A percentile compares a stretch with the other conserved stretches of the same genome.
These are phyloP conservation scores for Paraescarpia echinospica DNA, from an alignment of 1,140 invertebrate genomes.

Conservation along the genomic window DNA sequence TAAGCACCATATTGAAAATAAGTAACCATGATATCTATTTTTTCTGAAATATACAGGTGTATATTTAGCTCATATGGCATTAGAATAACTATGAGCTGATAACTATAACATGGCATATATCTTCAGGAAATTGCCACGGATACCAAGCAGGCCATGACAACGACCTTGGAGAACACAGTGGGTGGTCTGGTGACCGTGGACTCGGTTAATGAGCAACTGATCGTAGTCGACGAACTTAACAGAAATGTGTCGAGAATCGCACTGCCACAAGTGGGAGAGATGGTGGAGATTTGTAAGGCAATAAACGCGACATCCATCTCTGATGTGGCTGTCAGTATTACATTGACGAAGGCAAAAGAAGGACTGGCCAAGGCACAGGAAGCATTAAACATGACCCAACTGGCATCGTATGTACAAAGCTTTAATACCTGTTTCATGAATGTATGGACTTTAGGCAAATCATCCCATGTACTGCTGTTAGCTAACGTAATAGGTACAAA, in stretches of 20 bases:
- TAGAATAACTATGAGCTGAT: not conserved
- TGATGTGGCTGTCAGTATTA: not conserved
- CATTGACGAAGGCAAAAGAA: not conserved
- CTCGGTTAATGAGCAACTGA: not conserved
- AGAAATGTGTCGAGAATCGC: not conserved
- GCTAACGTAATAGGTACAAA: no score
- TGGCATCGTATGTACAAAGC: not conserved
- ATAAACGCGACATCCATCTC: conserved; percentile 13
- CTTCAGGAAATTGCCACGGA: not conserved
- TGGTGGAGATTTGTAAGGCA: not conserved
- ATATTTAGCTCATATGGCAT: not conserved
- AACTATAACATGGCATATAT: not conserved
- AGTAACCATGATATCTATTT: not conserved
- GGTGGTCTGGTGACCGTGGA: not conserved
- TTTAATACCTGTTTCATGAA: not conserved
- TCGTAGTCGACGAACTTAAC: not conserved
- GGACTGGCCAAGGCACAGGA: not conserved
- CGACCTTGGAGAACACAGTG: not conserved
- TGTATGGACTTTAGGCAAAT: no score
- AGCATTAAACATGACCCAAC: conserved; percentile 2
- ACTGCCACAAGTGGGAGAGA: not conserved
- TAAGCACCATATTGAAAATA: not conserved
- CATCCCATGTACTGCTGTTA: no score
- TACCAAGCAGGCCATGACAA: not conserved
- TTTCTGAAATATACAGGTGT: not conserved